Conservation (phyloP, 2,113 vertebrate species). For the Podocnemis expansa region DNA sequence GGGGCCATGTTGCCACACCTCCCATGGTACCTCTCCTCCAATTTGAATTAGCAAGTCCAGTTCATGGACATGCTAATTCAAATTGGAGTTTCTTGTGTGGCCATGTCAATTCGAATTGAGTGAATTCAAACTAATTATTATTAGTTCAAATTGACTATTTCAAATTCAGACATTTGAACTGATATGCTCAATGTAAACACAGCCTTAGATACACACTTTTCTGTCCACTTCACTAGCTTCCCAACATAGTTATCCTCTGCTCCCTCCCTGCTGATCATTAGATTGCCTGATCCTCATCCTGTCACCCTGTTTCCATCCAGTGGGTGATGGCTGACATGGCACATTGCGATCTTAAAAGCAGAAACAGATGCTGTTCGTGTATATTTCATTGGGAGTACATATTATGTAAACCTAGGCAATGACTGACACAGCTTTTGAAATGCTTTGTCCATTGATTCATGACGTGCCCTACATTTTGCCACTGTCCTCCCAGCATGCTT, state of each 20-base stretch:
- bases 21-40: too few species aligned
- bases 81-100: too few species aligned
- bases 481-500: not conserved
- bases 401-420: slow-evolving; percentile 28
- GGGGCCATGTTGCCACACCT: too few species aligned
- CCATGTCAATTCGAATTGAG: too few species aligned
- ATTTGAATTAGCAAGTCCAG: too few species aligned
- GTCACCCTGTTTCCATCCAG: slow-evolving; percentile 14
- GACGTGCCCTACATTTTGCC: slow-evolving; percentile 52
- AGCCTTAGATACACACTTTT: not conserved
- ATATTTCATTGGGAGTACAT: slow-evolving; percentile 60
- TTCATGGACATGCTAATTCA: too few species aligned
- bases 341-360: slow-evolving; percentile 59
- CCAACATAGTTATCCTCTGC: accelerated
- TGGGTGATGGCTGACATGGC: slow-evolving; percentile 37
- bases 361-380: slow-evolving; percentile 69
- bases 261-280: not conserved
- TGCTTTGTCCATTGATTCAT: slow-evolving; percentile 56
- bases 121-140: too few species aligned
- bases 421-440: slow-evolving; percentile 51
- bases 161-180: too few species aligned
- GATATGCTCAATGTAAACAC: too few species aligned
- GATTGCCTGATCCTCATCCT: slow-evolving; percentile 10
- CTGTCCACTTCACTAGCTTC: not conserved
- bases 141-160: too few species aligned